Base-by-base conservation (phyloP, 2,888 invertebrate genomes). In the Drosophila fulvimacula region DNA sequence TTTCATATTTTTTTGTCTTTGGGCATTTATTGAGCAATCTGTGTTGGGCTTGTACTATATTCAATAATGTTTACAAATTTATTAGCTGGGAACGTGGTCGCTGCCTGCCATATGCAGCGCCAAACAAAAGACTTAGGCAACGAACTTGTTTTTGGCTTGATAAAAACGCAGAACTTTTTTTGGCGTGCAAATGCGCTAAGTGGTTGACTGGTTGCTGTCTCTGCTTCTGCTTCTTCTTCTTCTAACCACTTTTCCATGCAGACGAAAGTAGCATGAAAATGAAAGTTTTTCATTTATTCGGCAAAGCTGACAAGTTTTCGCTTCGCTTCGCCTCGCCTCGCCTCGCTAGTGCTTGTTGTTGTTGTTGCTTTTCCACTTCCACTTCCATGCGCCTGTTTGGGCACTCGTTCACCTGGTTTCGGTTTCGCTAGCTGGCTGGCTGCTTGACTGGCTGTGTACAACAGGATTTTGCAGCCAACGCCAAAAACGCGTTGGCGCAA, bases 351-450 rank as follows among this genome's bases (percentile, higher is more conserved):
- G 60, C 42, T 39, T 66, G 46, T 42, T 67, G 59, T 19, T 51
- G 53, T 46, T 60, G 49, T 41, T 52, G 46, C 46, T 62, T 78
- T 78, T 76, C 75, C 75, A 77, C 76, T 79, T 70, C 65, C 70
- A 73, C 74, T 64, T 74, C 77, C 71, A 72, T 70, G 76, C 68
- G 69, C 69, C 61, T 68, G 79, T 73, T 70, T 68, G 57, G 68
- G 69, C 73, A 82, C 88, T 77, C 70, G 85, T 85, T 88, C 82
- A 88, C 85, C 89, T 88, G 83, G 88, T 86, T 82, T 82, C 68
- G 63, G 79, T 80, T 73, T 73, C 65, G 76, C 71, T 74, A 63
- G 63, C 69, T 64, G 39, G 39, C 19, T 41, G 41, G 41, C 41
- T 48, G 30, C 48, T 48, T 48, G 46, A 11, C 46, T 48, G 46